phyloP scores from a whole-genome alignment of 2,797 vertebrate species.

The Pipistrellus pipistrellus region DNA sequence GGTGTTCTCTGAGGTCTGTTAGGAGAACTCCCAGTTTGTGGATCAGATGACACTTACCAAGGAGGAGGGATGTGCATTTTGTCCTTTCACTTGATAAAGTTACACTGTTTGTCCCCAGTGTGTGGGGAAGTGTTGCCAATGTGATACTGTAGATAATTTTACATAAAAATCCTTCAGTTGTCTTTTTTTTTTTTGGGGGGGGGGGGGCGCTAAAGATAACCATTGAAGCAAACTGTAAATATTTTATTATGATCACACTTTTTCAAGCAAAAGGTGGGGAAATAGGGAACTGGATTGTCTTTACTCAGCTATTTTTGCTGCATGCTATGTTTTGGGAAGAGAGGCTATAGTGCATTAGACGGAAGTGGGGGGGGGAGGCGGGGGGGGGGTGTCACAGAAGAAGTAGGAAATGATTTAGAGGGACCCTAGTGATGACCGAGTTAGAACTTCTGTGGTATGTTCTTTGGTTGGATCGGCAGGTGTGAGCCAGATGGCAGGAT shows the following conservation, averaged over 20 bases:
- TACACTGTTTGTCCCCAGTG: not conserved
- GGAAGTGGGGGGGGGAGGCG: no score
- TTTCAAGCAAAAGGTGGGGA: conserved; percentile 37
- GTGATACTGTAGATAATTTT: not conserved
- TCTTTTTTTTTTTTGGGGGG: not conserved
- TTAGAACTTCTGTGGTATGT: not conserved
- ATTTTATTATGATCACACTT: not conserved
- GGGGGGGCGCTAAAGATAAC: not conserved
- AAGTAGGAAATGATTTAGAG: not conserved
- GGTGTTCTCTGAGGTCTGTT: not conserved
- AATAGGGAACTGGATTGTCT: not conserved
- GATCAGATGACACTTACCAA: not conserved
- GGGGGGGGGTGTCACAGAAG: not conserved
- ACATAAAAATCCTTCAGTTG: conserved; percentile 19
- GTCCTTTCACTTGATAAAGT: not conserved
- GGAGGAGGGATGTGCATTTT: not conserved
- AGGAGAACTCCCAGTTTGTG: not conserved
- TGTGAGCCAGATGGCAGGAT: not conserved
- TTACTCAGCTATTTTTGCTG: not conserved
- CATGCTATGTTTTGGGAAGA: conserved; percentile 12
- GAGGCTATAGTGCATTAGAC: not conserved
- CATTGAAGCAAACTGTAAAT: conserved; percentile 7
- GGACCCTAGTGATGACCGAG: not conserved
- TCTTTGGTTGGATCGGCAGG: not conserved
- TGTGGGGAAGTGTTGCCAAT: not conserved